Conservation (phyloP, 1,140 invertebrate species). For the Aphelinus certus region DNA sequence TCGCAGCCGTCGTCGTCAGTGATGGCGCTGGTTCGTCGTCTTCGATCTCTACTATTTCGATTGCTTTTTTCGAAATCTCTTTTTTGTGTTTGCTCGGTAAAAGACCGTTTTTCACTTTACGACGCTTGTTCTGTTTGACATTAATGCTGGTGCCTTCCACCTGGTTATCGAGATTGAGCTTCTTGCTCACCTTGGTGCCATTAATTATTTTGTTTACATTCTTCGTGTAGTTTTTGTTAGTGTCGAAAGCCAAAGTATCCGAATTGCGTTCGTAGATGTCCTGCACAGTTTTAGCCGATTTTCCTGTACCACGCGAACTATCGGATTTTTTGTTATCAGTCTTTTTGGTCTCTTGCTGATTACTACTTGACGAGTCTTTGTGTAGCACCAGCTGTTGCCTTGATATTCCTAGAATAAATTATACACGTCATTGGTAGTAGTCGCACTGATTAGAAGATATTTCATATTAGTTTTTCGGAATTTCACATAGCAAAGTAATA, state of each 20-base stretch:
- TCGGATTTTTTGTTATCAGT: constrained; percentile 28
- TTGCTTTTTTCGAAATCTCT: neutral
- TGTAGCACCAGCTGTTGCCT: constrained; percentile 11
- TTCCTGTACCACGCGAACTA: neutral
- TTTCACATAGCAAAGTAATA: too few relatives aligned
- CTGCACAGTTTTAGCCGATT: constrained; percentile 17
- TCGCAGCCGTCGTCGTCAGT: constrained; percentile 14
- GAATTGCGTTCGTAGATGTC: constrained; percentile 5
- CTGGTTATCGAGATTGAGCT: constrained; percentile 45
- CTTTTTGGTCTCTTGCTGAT: constrained; percentile 30
- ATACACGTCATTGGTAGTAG: too few relatives aligned
- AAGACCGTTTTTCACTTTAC: constrained; percentile 23
- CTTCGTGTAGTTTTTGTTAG: constrained; percentile 59
- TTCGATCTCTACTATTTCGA: constrained; percentile 22
- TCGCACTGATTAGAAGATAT: too few relatives aligned
- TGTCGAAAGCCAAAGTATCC: constrained; percentile 50
- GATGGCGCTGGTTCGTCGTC: constrained; percentile 8
- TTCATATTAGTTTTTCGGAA: too few relatives aligned
- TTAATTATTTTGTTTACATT: constrained; percentile 52
- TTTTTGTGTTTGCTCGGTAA: constrained; percentile 16
- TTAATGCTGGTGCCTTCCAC: neutral
- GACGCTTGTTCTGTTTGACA: neutral
- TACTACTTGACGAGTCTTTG: neutral
- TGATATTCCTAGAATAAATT: constrained; percentile 17
- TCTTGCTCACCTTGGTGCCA: constrained; percentile 43